A percentile compares a stretch with the other conserved stretches of the same genome.
phyloP scores from a whole-genome alignment of 1,140 invertebrate species.

The Ditylenchus dipsaci region DNA sequence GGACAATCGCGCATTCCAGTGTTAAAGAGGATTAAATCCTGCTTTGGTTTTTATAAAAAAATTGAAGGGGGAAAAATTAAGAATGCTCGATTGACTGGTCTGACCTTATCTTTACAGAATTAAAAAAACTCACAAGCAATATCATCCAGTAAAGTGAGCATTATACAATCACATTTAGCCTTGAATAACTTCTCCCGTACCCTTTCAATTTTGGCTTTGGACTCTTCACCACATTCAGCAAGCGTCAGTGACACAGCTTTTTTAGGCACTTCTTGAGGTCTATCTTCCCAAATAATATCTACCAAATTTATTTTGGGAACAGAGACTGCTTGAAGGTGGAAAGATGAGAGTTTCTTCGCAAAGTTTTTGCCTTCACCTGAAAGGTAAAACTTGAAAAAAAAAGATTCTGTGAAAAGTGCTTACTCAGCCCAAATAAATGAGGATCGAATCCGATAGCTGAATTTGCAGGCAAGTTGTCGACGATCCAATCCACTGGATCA shows the following conservation, averaged over 20 bases:
- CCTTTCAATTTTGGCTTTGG: conserved; percentile 30
- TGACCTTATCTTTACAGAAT: background rate
- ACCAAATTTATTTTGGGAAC: conserved; percentile 44
- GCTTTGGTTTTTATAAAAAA: no score
- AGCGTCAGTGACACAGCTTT: conserved; percentile 31
- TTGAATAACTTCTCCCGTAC: conserved; percentile 33
- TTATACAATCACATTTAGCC: conserved; percentile 41
- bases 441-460: conserved; percentile 50
- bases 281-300: conserved; percentile 45
- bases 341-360: conserved; percentile 34
- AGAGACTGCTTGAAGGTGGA: conserved; percentile 22
- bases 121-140: conserved; percentile 43
- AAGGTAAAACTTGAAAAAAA: background rate
- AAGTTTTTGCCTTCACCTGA: conserved; percentile 27
- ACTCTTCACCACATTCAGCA: conserved; percentile 36
- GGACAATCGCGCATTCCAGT: no score
- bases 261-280: conserved; percentile 30
- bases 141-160: conserved; percentile 40
- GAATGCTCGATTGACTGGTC: no score
- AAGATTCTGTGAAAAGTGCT: conserved; percentile 1
- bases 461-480: conserved; percentile 36
- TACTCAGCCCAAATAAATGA: conserved; percentile 37
- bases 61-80: no score
- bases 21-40: no score
- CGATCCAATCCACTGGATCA: conserved; percentile 46